phyloP scores from a whole-genome alignment of 2,797 vertebrate genomes.

The Leptatherina wallacei region DNA sequence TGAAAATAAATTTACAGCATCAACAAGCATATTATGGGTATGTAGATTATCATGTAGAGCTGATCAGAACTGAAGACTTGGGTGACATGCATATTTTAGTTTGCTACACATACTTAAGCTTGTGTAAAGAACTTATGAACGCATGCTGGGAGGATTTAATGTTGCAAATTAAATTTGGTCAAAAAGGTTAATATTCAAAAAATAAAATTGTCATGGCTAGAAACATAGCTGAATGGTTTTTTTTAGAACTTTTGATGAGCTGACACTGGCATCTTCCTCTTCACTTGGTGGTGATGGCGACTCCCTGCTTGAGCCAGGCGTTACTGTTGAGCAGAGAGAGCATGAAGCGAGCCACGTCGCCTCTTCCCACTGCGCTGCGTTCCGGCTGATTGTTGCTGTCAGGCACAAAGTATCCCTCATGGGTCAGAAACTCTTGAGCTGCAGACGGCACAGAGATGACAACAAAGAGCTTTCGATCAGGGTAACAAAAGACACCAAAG shows the following conservation, averaged over 20 bases:
- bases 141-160: background rate
- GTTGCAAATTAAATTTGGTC: background rate
- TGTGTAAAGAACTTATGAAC: background rate
- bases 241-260: background rate
- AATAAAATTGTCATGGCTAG: background rate
- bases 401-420: slow-evolving; percentile 83
- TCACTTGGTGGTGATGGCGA: slow-evolving; percentile 80
- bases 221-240: background rate
- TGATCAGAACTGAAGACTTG: background rate
- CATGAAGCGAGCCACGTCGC: slow-evolving; percentile 82
- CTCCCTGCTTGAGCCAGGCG: slow-evolving; percentile 79
- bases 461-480: background rate
- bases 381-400: slow-evolving; percentile 55
- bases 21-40: no score
- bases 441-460: slow-evolving; percentile 15
- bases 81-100: background rate
- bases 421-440: slow-evolving; percentile 82
- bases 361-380: slow-evolving; percentile 66
- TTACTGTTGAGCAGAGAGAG: slow-evolving; percentile 80
- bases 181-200: background rate
- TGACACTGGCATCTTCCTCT: background rate
- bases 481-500: background rate
- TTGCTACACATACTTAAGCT: background rate
- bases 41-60: no score
- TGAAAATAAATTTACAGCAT: no score